Evolutionary conservation across 23 tunicate genomes (phyloP).

Genomic region (Styela clava): DNA sequence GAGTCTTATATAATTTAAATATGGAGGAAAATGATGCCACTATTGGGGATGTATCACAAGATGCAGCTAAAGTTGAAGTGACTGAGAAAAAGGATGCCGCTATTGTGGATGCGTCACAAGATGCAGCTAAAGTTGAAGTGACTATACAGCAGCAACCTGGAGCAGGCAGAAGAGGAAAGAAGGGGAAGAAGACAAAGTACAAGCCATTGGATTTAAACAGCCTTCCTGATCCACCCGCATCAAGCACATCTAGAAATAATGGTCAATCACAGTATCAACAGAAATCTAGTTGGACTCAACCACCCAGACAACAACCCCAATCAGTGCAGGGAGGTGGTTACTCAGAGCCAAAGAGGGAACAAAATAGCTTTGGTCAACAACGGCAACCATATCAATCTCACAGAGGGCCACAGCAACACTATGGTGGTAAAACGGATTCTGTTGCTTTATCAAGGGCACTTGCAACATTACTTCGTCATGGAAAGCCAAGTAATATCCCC

Average conservation of each 20-base stretch:
- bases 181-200: not conserved
- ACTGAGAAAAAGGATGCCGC: too few species aligned
- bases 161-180: not conserved
- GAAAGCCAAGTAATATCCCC: conserved; percentile 30
- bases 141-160: not conserved
- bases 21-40: too few species aligned
- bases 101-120: too few species aligned
- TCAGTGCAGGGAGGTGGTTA: not conserved
- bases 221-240: not conserved
- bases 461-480: conserved; percentile 47
- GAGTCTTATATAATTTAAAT: too few species aligned
- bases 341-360: not conserved
- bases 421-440: not conserved
- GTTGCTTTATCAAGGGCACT: conserved; percentile 50
- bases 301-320: not conserved
- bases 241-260: not conserved
- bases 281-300: not conserved
- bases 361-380: not conserved
- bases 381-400: not conserved
- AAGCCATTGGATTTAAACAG: not conserved
- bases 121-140: too few species aligned
- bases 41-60: too few species aligned
- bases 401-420: not conserved
- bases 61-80: too few species aligned
- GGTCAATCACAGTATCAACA: not conserved